phyloP scores from a whole-genome alignment of 2,113 vertebrate species.

The Sinocyclocheilus anophthalmus region DNA sequence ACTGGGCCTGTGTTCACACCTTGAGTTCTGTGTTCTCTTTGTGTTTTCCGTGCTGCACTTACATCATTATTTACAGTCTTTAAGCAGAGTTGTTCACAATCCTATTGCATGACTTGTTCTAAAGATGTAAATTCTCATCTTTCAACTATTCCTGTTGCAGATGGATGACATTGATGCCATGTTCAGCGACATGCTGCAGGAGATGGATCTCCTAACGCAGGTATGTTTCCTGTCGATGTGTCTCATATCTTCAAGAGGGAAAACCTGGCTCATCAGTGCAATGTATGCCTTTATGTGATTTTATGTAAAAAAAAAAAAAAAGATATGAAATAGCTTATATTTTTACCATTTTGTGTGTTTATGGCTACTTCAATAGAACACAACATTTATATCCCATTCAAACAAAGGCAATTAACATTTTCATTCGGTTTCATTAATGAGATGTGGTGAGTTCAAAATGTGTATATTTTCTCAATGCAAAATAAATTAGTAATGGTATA shows the following conservation, averaged over 20 bases:
- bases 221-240: slow-evolving; percentile 83
- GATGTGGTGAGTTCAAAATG: neutral
- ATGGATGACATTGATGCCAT: slow-evolving; percentile 99
- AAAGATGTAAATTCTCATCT: neutral
- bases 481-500: neutral
- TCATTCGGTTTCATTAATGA: neutral
- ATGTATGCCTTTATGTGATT: neutral
- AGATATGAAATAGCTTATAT: neutral
- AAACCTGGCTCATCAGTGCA: neutral
- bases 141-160: slow-evolving; percentile 70
- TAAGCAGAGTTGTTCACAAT: neutral
- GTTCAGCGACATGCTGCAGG: slow-evolving; percentile 95
- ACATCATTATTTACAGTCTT: neutral
- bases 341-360: slow-evolving; percentile 70
- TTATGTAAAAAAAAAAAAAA: neutral
- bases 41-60: neutral
- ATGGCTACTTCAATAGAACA: neutral
- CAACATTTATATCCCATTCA: neutral
- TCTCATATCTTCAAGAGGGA: neutral
- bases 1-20: neutral
- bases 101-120: neutral
- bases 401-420: neutral
- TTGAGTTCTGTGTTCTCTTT: neutral
- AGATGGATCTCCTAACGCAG: slow-evolving; percentile 97
- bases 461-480: neutral